Evolutionary conservation across 1,140 invertebrate species (phyloP), one percentile per base, ranked within the genome.

Genomic region (Paraescarpia echinospica): DNA sequence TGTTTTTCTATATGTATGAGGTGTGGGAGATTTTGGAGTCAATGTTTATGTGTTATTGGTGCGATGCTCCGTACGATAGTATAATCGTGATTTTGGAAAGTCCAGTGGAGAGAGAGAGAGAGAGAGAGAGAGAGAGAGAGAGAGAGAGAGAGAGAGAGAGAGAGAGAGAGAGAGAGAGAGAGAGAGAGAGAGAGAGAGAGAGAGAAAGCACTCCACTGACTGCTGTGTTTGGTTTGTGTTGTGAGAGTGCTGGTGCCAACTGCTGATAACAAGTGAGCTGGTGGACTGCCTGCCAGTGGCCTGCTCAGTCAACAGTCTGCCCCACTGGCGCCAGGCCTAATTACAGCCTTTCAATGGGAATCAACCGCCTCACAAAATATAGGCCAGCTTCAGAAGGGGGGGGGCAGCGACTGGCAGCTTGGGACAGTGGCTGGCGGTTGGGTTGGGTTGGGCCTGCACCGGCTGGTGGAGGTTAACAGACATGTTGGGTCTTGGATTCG

Each of bases 261-360:
- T 12, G 22, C 59, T 77, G 59, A 77, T 77, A 77, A 77, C 59
- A 31, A 77, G 8, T 18, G 59, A 77, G 59, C 22, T 18, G 22
- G 59, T 77, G 1, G 59, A 77, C 59, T 14, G 59, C 14, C 59
- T 31, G 4, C 2, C 59, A 12, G 59, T 18, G 27, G 48, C 18
- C 59, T 4, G 59, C 59, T 77, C 59, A 77, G 59, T 77, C 59
- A 77, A 77, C 59, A 77, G 59, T 0, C 0, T 77, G 59, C 12
- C 41, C 41, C 59, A 77, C 18, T 77, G 59, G 59, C 59, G 59
- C 59, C 59, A 77, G 27, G 59, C 59, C 59, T 77, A 77, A 77
- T 77, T 77, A 77, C 59, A 77, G 59, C 59, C 59, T 77, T 77
- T 77, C 59, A 77, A 77, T 77, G 59, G 59, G 59, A 77, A 77